Evolutionary conservation across 2,113 vertebrate species (phyloP), one percentile per base, ranked within the genome.

Genomic region (Numenius arquata): DNA sequence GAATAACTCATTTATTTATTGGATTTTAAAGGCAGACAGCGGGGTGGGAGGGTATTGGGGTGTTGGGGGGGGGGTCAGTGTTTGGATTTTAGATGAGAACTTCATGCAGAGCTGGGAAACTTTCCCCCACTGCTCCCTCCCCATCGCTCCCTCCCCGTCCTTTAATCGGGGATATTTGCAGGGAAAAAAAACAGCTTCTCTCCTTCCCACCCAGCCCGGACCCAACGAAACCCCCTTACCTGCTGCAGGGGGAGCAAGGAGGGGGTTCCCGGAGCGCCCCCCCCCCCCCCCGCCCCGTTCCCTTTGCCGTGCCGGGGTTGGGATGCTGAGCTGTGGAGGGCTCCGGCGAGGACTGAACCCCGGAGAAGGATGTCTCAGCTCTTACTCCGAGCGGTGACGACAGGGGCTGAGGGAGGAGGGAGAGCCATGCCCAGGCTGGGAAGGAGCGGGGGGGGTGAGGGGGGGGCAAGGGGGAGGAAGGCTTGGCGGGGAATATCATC

Each of bases 141-240:
- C 30, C 9, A 2, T 38, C 4, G 1, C 61, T 68, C 63, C 36
- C 81, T 14, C 19, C 7, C 4, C 3, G 0, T 5, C 38, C 48
- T 61, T 23, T 21, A 29, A 59, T 19, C 25, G 2, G 1, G 38
- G 34, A 32, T 53, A 25, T 53, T 73, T 10, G 11, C 52, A 32
- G 56, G 55, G 38, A 19, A 22, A 34, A 22, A 34, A 56, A 50
- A 4, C 8, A 41, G 12, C 21, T 14, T 20, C 32, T 47, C 34
- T n/a, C 21, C 43, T 63, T 45, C 62, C 74, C 81, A 12, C 59
- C 66, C 52, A 52, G 16, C 66, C 48, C 3, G 17, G 34, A 26
- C 29, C 16, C 40, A 5, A 18, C 0, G 1, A 26, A 26, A 29
- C 5, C 38, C 43, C 50, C 63, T 86, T 93, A 93, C 92, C 92